Evolutionary conservation across 2,113 vertebrate genomes (phyloP).

Genomic region (Halcyon malimbica): DNA sequence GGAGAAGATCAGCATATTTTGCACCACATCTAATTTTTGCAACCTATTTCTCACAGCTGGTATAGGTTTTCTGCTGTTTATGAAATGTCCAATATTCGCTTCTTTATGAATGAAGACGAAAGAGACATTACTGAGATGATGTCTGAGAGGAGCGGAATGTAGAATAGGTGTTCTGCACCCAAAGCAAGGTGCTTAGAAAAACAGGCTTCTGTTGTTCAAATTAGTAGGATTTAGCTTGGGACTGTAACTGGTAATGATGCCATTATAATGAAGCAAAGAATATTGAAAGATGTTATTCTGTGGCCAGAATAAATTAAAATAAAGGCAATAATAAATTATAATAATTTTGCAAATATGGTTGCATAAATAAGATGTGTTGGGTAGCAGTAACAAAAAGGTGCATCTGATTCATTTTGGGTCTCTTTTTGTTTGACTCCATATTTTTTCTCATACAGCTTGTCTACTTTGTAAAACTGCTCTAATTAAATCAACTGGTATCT

Average conservation of each 20-base stretch:
- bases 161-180: neutral
- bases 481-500: neutral
- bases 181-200: neutral
- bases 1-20: neutral
- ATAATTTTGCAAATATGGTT: neutral
- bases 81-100: neutral
- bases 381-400: neutral
- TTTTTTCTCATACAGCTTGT: neutral
- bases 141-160: neutral
- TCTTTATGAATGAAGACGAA: neutral
- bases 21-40: neutral
- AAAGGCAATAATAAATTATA: neutral
- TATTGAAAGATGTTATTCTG: neutral
- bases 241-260: neutral
- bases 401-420: neutral
- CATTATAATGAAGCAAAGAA: neutral
- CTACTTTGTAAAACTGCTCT: neutral
- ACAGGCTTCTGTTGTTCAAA: neutral
- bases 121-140: neutral
- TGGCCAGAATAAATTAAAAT: neutral
- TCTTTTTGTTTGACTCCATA: neutral
- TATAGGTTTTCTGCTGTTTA: neutral
- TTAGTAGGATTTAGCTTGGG: neutral
- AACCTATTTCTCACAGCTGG: neutral
- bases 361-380: neutral